These are phyloP conservation scores for Bradysia coprophila DNA, from an alignment of 1,140 invertebrate species.

Conservation along the genomic window DNA sequence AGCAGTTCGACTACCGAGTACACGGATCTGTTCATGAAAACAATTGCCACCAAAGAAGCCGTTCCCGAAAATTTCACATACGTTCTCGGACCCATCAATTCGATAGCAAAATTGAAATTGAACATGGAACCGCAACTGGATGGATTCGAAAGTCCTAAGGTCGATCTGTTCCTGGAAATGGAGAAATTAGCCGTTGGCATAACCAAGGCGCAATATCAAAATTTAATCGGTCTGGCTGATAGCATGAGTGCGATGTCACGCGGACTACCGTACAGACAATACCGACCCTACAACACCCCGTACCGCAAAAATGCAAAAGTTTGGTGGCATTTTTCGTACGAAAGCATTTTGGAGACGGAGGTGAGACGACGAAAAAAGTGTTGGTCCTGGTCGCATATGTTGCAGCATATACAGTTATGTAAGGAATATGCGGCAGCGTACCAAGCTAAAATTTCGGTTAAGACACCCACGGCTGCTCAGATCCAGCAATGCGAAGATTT, in stretches of 20 bases:
- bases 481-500: conserved; percentile 36
- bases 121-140: conserved; percentile 78
- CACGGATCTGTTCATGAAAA: conserved; percentile 32
- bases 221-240: conserved; percentile 24
- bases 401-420: conserved; percentile 53
- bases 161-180: conserved; percentile 71
- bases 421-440: conserved; percentile 59
- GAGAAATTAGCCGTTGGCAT: conserved; percentile 62
- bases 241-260: conserved; percentile 41
- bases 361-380: conserved; percentile 48
- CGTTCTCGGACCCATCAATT: conserved; percentile 80
- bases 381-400: conserved; percentile 87
- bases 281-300: conserved; percentile 14
- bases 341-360: conserved; percentile 65
- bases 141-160: conserved; percentile 74
- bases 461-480: conserved; percentile 34
- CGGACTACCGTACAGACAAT: conserved; percentile 33
- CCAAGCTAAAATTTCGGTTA: conserved; percentile 50
- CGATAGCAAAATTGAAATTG: conserved; percentile 68
- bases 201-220: conserved; percentile 63
- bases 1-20: conserved; percentile 25
- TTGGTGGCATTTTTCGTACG: conserved; percentile 93
- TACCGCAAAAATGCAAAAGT: conserved; percentile 62
- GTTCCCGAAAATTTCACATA: conserved; percentile 50
- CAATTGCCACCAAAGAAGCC: conserved; percentile 50